Evolutionary conservation across 2,113 vertebrate species (phyloP).

Genomic region (Phylloscopus whistleri): DNA sequence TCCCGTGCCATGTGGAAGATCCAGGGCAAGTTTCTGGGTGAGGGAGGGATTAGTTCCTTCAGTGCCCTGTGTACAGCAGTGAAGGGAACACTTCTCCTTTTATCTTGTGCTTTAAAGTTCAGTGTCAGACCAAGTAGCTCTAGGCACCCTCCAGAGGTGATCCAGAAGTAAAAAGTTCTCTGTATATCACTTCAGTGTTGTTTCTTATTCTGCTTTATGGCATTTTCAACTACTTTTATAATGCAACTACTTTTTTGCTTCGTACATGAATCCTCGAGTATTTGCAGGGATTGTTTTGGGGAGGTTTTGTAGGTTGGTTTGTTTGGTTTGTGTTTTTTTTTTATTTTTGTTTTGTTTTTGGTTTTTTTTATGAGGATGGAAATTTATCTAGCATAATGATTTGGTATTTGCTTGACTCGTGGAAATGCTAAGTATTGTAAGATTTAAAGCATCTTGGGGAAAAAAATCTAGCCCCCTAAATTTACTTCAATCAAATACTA

Average conservation of each 20-base stretch:
- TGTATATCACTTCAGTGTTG: neutral
- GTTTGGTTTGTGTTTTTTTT: rapidly evolving
- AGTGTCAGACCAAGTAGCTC: neutral
- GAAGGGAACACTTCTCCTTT: neutral
- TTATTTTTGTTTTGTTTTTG: no score
- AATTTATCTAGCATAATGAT: neutral
- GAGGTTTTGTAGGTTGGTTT: neutral
- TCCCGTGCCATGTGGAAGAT: neutral
- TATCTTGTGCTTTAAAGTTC: neutral
- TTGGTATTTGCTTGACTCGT: neutral
- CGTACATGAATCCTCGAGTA: rapidly evolving
- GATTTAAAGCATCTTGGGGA: no score
- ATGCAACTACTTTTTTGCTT: neutral
- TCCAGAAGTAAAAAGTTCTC: neutral
- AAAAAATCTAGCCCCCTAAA: neutral
- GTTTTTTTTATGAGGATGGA: neutral
- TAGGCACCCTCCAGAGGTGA: neutral
- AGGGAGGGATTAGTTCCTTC: neutral
- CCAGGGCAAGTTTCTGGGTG: neutral
- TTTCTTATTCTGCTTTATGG: neutral
- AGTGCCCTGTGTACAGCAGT: neutral
- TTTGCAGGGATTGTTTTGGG: neutral
- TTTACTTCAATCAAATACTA: neutral
- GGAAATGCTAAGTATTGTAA: neutral
- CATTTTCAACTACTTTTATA: neutral